Conservation (phyloP, 2,797 vertebrate species). For the Syngnathus rostellatus region DNA sequence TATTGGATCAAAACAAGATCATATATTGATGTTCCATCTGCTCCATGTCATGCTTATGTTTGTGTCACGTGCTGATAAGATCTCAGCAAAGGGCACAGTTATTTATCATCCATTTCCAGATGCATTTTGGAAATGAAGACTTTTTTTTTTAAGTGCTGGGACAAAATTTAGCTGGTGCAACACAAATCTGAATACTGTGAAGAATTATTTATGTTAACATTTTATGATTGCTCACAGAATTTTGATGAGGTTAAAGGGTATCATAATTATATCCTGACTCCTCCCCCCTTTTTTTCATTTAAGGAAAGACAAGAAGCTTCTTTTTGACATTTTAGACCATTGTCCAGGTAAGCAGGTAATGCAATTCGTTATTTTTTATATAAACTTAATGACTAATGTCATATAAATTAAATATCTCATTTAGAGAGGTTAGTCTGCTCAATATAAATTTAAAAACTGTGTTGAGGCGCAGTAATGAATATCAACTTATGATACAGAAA, state of each 20-base stretch:
- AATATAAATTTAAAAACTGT: neutral
- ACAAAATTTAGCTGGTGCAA: no score
- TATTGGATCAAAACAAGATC: constrained; percentile 1
- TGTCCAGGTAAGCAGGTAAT: no score
- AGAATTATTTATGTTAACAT: neutral
- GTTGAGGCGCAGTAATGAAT: neutral
- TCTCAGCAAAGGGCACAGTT: neutral
- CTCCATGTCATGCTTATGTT: constrained; percentile 1
- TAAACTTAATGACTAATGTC: no score
- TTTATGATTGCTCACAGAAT: neutral
- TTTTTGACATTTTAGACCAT: no score
- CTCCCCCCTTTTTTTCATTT: no score
- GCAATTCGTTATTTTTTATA: no score
- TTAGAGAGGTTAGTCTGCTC: neutral
- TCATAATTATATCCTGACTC: neutral
- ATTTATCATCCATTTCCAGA: neutral
- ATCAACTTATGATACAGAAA: neutral
- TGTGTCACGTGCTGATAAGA: neutral
- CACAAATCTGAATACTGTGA: neutral
- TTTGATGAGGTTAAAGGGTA: neutral
- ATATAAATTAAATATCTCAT: no score
- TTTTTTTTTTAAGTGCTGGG: no score
- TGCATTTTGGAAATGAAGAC: neutral
- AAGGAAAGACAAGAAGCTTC: no score
- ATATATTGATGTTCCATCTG: constrained; percentile 11